phyloP scores from a whole-genome alignment of 1,140 invertebrate genomes.

The Apis mellifera region Amel_HAv3.1 CM009934.2:9852001-9852500 shows the following conservation, averaged over 20 bases:
- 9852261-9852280: background rate
- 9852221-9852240: background rate
- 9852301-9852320: slow-evolving; percentile 4
- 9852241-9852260: slow-evolving; percentile 12
- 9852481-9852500: too few species aligned
- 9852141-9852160: background rate
- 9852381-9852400: too few species aligned
- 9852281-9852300: background rate
- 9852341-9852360: background rate
- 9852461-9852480: too few species aligned
- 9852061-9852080: slow-evolving; percentile 43
- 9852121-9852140: slow-evolving; percentile 23
- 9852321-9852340: background rate
- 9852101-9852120: slow-evolving; percentile 8
- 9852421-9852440: too few species aligned
- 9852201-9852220: slow-evolving; percentile 3
- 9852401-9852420: too few species aligned
- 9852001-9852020: slow-evolving; percentile 77
- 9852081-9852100: slow-evolving; percentile 32
- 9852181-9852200: background rate
- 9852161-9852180: background rate
- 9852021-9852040: slow-evolving; percentile 75
- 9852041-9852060: slow-evolving; percentile 70
- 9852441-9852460: too few species aligned
- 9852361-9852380: background rate